phyloP scores from a whole-genome alignment of 2,113 vertebrate genomes.

The Stictonetta naevosa region DNA sequence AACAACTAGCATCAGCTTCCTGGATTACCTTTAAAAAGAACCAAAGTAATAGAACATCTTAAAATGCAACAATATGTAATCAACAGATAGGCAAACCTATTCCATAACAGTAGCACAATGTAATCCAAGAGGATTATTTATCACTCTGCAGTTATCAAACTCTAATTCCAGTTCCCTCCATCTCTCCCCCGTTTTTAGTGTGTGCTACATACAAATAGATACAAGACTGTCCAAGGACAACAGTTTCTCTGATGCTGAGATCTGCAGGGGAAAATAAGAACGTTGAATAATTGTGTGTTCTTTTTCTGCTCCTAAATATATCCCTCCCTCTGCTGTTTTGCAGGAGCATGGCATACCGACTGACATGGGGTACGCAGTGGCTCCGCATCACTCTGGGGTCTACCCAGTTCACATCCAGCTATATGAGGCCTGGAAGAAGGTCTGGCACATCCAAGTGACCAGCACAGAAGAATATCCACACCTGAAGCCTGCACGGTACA shows the following conservation, averaged over 20 bases:
- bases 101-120: not conserved
- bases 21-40: not conserved
- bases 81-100: not conserved
- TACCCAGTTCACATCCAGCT: slow-evolving; percentile 96
- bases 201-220: not conserved
- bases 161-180: not conserved
- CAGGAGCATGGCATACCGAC: slow-evolving; percentile 93
- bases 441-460: slow-evolving; percentile 93
- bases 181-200: not conserved
- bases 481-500: slow-evolving; percentile 95
- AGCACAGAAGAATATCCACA: slow-evolving; percentile 98
- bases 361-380: slow-evolving; percentile 94
- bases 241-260: not conserved
- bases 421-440: slow-evolving; percentile 95
- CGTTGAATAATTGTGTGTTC: not conserved
- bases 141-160: not conserved
- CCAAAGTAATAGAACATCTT: not conserved
- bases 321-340: not conserved
- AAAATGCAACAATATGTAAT: not conserved
- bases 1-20: not conserved
- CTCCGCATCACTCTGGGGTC: slow-evolving; percentile 96
- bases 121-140: not conserved
- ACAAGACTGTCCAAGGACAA: not conserved
- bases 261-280: not conserved
- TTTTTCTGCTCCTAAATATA: not conserved